Evolutionary conservation across 2,797 vertebrate genomes (phyloP), one percentile per base, ranked within the genome.

Genomic region (Dallia pectoralis): DNA sequence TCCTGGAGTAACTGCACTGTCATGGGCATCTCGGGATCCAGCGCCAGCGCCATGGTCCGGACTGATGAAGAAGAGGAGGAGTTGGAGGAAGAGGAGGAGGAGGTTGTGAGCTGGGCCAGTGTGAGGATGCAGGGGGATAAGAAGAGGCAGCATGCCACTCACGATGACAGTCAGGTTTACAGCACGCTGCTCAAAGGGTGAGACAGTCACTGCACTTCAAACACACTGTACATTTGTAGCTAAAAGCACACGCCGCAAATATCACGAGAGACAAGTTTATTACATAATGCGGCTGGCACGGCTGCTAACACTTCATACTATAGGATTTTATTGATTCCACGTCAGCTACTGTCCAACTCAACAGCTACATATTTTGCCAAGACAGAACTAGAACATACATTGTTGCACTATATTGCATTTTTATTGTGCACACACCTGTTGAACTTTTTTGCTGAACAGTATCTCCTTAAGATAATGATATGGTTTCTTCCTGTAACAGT

Each of bases 1-100:
- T 98, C 99, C 1, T 97, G 96, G 75, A 98, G 97, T 75, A 96
- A 97, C 85, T 94, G 94, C 73, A 98, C 96, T 64, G 94, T 96
- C 0, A 92, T 93, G 61, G 95, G 93, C 61, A 95, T 85, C 0
- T 93, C 89, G 0, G 90, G 88, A 56, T 81, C 82, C 0, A 91
- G 90, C 33, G 93, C 87, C 85, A 92, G 91, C 77, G 90, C 88
- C 0, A 72, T 91, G 25, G 88, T 79, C 69, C 84, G 84, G 18
- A 71, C 16, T 12, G 73, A 30, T 2, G 64, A 72, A 9, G 79
- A 70, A 33, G 86, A 82, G 12, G 78, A 78, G 0, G 84, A 86
- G 0, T 85, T 80, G 0, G 86, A 80, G 16, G 87, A 89, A 1
- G 88, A 90, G 18, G 90, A 92, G 4, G 91, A 93, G 4, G 89